These are phyloP conservation scores for Stenichneumon culpator DNA, from an alignment of 2,888 invertebrate genomes.

Conservation along the genomic window DNA sequence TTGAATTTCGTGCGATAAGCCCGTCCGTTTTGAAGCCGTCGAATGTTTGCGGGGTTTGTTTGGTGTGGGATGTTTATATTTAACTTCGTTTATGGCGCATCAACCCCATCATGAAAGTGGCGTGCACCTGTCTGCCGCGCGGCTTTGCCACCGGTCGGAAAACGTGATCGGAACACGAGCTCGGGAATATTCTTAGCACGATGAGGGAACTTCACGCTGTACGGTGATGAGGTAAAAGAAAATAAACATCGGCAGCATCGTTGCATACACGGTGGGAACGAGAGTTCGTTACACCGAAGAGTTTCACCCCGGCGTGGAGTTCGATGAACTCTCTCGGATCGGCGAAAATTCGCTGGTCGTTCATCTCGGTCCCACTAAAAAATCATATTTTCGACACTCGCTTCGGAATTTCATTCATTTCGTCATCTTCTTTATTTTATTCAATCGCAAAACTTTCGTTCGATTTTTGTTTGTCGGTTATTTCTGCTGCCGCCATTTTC, in stretches of 20 bases:
- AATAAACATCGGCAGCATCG: conserved; percentile 12
- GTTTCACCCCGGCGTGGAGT: conserved; percentile 7
- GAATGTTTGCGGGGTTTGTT: background rate
- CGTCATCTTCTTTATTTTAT: too few species aligned
- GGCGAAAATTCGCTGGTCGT: background rate
- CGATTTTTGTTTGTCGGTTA: background rate
- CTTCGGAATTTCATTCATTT: background rate
- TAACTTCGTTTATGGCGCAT: conserved; percentile 5
- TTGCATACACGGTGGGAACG: conserved; percentile 3
- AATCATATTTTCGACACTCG: background rate
- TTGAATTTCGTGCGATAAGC: background rate
- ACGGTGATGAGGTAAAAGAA: conserved; percentile 27
- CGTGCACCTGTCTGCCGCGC: conserved; percentile 4
- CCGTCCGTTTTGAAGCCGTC: background rate
- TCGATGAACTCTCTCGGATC: conserved; percentile 31
- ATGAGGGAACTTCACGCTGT: conserved; percentile 2
- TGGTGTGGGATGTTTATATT: conserved; percentile 21
- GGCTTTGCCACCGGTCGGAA: conserved; percentile 33
- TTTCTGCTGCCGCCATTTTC: background rate
- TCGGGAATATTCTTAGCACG: conserved; percentile 45
- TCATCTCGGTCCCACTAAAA: background rate
- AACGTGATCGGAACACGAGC: conserved; percentile 43
- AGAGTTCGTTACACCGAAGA: conserved; percentile 1
- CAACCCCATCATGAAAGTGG: background rate
- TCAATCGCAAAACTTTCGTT: too few species aligned